Percentiles rank a stretch among this genome's conserved stretches.
Conservation (phyloP, 30 jellyfish, hydroid and myxozoan genomes). For the Hydractinia symbiolongicarpus region DNA sequence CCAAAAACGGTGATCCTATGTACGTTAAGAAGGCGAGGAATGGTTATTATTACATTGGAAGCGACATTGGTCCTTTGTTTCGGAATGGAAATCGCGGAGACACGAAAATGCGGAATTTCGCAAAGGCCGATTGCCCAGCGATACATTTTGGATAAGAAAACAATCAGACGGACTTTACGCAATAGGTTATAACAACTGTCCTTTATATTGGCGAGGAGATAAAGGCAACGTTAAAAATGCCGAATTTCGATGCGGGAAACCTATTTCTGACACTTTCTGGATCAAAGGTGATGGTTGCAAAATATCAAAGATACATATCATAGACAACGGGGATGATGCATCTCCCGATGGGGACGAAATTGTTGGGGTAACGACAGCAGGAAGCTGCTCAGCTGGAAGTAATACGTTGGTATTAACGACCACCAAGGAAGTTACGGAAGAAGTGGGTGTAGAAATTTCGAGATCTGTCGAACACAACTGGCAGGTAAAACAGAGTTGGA, state of each 20-base stretch:
- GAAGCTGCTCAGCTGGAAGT: no score
- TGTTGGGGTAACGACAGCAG: no score
- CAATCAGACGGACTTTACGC: not conserved
- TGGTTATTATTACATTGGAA: not conserved
- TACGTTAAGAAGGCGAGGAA: not conserved
- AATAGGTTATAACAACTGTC: slow-evolving; percentile 1
- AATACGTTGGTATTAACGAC: no score
- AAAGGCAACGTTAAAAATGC: slow-evolving; percentile 2
- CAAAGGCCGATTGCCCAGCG: not conserved
- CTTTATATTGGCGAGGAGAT: not conserved
- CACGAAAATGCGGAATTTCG: not conserved
- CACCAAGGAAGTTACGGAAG: no score
- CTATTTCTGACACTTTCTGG: slow-evolving; percentile 10
- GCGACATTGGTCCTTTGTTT: not conserved
- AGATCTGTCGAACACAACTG: no score
- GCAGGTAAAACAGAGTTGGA: no score
- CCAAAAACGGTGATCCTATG: slow-evolving; percentile 7
- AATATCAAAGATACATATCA: not conserved
- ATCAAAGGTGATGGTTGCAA: not conserved
- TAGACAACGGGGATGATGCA: no score
- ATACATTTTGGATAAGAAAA: not conserved
- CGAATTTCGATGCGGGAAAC: not conserved
- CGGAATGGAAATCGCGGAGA: not conserved
- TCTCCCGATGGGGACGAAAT: no score
- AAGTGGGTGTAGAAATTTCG: no score